Percentiles rank a stretch among this genome's conserved stretches.
phyloP scores from a whole-genome alignment of 2,113 vertebrate species.

The Tretioscincus oriximinensis region DNA sequence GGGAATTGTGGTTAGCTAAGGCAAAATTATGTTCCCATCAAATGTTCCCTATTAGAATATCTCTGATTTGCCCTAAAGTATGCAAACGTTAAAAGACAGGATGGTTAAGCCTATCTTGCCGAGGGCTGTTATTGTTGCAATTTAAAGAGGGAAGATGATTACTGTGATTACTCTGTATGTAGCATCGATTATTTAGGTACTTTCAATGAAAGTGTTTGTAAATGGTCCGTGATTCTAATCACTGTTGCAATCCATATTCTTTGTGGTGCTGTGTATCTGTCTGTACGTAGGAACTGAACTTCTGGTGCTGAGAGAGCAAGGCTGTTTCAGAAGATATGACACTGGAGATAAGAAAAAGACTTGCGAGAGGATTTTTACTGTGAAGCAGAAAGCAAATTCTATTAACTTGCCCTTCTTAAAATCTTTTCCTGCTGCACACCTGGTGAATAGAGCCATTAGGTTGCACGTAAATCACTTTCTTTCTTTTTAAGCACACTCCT shows the following conservation, averaged over 20 bases:
- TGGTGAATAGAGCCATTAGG: neutral
- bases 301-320: constrained; percentile 34
- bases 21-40: constrained; percentile 8
- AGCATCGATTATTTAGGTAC: constrained; percentile 55
- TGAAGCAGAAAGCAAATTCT: neutral
- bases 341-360: neutral
- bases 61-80: constrained; percentile 35
- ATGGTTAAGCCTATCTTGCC: constrained; percentile 35
- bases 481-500: neutral
- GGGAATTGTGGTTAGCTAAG: constrained; percentile 5
- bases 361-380: neutral
- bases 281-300: constrained; percentile 36
- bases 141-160: neutral
- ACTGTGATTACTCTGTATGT: constrained; percentile 53
- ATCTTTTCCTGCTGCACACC: neutral
- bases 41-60: neutral
- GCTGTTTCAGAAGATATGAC: constrained; percentile 9
- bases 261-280: constrained; percentile 28
- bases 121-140: constrained; percentile 37
- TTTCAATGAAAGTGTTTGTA: constrained; percentile 68
- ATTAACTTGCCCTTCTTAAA: constrained; percentile 26
- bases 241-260: constrained; percentile 41
- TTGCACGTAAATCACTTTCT: neutral
- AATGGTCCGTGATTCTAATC: constrained; percentile 63
- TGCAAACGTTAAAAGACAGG: neutral